A percentile compares a stretch with the other conserved stretches of the same genome.
These are phyloP conservation scores for Monarcha castaneiventris DNA, from an alignment of 2,113 vertebrate species.

Conservation along the genomic window DNA sequence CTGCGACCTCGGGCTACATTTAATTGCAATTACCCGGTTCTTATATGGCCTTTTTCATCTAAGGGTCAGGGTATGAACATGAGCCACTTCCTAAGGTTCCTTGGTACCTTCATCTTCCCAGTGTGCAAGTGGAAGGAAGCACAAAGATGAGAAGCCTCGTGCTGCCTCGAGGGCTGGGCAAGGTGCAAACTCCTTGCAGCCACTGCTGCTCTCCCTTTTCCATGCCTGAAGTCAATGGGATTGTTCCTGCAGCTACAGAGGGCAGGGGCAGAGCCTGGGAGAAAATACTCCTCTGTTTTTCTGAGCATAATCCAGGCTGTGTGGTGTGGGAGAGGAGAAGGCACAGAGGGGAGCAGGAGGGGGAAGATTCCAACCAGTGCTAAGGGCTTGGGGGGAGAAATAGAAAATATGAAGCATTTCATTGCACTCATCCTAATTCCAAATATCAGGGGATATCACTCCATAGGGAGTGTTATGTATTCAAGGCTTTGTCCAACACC, in stretches of 20 bases:
- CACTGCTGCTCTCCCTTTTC: background rate
- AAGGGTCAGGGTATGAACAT: background rate
- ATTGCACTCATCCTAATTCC: background rate
- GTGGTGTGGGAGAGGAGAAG: background rate
- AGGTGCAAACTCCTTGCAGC: background rate
- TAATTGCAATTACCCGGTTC: background rate
- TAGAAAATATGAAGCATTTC: background rate
- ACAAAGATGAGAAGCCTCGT: background rate
- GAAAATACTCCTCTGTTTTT: background rate
- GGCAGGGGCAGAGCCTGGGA: background rate
- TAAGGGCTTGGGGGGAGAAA: background rate
- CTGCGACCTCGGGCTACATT: background rate
- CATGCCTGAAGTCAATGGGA: background rate
- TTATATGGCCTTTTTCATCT: background rate
- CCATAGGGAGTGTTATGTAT: background rate
- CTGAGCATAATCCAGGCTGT: background rate
- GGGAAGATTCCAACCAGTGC: background rate
- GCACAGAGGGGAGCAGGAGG: background rate
- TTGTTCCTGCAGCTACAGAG: background rate
- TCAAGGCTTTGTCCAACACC: background rate
- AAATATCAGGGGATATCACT: background rate
- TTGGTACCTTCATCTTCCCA: background rate
- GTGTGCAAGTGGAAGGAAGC: background rate
- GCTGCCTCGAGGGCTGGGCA: background rate
- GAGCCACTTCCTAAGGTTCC: background rate